phyloP scores from a whole-genome alignment of 2,888 invertebrate species.

The Acronicta aceris region DNA sequence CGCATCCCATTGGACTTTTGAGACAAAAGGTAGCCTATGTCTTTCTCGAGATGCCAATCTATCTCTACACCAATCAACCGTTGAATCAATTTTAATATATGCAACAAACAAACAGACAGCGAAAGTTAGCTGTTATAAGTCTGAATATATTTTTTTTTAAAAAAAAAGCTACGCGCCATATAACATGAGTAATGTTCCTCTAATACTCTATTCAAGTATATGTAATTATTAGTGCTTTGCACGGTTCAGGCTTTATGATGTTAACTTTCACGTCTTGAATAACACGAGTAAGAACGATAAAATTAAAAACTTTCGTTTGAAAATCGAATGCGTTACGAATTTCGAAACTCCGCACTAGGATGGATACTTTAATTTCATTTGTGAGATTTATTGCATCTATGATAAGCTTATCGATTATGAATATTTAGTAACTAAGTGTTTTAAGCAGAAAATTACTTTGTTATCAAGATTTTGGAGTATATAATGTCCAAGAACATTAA shows the following conservation, averaged over 20 bases:
- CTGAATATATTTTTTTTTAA: too few relatives aligned
- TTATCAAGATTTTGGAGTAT: conserved; percentile 1
- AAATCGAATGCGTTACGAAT: conserved; percentile 24
- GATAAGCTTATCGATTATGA: neutral
- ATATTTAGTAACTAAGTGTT: neutral
- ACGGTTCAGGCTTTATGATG: conserved; percentile 16
- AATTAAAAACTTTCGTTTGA: conserved; percentile 36
- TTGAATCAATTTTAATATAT: too few relatives aligned
- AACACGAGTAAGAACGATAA: conserved; percentile 16
- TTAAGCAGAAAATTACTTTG: neutral
- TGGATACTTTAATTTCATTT: conserved; percentile 22
- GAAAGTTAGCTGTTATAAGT: too few relatives aligned
- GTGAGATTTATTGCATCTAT: neutral
- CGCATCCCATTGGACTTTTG: too few relatives aligned
- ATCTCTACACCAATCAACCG: too few relatives aligned
- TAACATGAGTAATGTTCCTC: conserved; percentile 35
- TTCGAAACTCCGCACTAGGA: conserved; percentile 32
- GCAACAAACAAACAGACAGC: too few relatives aligned
- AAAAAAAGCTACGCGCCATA: conserved; percentile 13
- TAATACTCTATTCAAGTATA: conserved; percentile 35
- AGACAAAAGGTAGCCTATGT: too few relatives aligned
- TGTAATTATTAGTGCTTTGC: conserved; percentile 45
- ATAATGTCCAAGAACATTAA: neutral
- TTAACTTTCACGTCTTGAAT: conserved; percentile 41
- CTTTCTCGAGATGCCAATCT: too few relatives aligned